Percentiles rank a stretch among this genome's conserved stretches.
These are phyloP conservation scores for Spodoptera picta DNA, from an alignment of 2,888 invertebrate species.

Conservation along the genomic window DNA sequence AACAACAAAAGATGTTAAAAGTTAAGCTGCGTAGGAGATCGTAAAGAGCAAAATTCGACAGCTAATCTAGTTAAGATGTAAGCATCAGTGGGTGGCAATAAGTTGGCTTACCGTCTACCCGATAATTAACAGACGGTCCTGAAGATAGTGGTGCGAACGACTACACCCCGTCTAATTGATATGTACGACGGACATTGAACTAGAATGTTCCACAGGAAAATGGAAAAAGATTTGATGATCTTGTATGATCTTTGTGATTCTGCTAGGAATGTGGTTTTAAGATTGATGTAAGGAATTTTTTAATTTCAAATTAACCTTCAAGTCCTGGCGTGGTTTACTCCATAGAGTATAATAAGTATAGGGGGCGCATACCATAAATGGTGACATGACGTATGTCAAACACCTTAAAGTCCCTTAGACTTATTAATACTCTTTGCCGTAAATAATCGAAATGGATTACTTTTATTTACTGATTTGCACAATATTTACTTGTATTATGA, in stretches of 20 bases:
- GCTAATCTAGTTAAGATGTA: constrained; percentile 61
- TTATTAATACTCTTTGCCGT: no score
- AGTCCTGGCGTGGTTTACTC: no score
- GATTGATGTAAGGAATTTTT: no score
- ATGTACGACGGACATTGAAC: constrained; percentile 58
- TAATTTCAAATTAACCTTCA: no score
- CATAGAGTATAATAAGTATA: no score
- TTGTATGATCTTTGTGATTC: background rate
- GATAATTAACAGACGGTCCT: constrained; percentile 72
- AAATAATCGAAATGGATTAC: no score
- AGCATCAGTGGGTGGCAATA: constrained; percentile 47
- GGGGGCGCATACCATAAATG: no score
- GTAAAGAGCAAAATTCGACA: constrained; percentile 43
- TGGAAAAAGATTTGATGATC: constrained; percentile 1
- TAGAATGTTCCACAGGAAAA: background rate
- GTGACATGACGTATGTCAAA: no score
- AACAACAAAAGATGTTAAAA: constrained; percentile 3
- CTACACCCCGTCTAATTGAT: constrained; percentile 70
- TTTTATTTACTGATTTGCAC: no score
- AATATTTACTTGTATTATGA: no score
- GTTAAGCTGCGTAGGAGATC: constrained; percentile 16
- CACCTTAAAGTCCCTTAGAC: no score
- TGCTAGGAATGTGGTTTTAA: no score
- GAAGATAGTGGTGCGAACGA: constrained; percentile 68
- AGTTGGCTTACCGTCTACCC: constrained; percentile 61